Evolutionary conservation across 2,888 invertebrate genomes (phyloP).

Genomic region (Branchinecta sandiegonensis): DNA sequence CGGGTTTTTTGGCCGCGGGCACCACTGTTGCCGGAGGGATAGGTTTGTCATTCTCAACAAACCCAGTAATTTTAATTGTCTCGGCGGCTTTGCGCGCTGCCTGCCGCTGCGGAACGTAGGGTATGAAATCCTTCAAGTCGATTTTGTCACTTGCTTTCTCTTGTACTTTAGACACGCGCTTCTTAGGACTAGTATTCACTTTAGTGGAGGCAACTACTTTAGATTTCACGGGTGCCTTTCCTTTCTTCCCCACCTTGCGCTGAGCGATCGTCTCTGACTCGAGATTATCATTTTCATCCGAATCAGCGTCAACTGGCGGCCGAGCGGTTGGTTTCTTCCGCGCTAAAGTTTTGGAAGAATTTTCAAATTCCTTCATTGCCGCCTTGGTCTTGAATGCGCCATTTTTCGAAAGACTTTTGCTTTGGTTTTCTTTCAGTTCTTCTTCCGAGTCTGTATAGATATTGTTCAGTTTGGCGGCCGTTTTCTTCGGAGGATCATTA

Average conservation of each 20-base stretch:
- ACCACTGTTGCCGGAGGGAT: not conserved
- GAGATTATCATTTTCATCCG: conserved; percentile 9
- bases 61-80: conserved; percentile 24
- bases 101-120: conserved; percentile 75
- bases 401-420: conserved; percentile 37
- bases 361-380: conserved; percentile 61
- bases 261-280: not conserved
- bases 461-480: conserved; percentile 4
- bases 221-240: not conserved
- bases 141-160: conserved; percentile 24
- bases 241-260: not conserved
- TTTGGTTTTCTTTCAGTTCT: conserved; percentile 47
- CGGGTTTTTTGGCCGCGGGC: not conserved
- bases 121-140: conserved; percentile 33
- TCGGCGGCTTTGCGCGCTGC: conserved; percentile 84
- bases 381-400: conserved; percentile 56
- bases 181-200: conserved; percentile 19
- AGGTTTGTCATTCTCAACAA: conserved; percentile 2
- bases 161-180: conserved; percentile 19
- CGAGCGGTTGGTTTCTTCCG: not conserved
- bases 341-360: not conserved
- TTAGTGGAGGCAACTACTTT: not conserved
- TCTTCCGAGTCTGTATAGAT: conserved; percentile 48
- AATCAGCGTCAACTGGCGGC: not conserved
- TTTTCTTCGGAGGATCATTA: not conserved